These are phyloP conservation scores for Galerucella calmariensis DNA, from an alignment of 2,888 invertebrate genomes.

Conservation along the genomic window DNA sequence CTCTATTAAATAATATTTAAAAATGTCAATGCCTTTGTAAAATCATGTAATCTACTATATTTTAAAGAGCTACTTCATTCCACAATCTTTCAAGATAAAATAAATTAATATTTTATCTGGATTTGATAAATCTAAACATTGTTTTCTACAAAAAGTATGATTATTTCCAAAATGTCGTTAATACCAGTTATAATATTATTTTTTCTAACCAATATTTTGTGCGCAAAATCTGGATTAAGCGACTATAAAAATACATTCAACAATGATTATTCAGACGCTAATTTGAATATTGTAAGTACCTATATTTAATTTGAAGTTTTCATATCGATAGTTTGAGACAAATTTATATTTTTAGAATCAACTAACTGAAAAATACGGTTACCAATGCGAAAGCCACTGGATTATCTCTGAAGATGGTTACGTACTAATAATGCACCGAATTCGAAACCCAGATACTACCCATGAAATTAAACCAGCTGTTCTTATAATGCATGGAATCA, in stretches of 20 bases:
- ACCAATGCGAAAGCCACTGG: constrained; percentile 73
- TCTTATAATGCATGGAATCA: constrained; percentile 76
- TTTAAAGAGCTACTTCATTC: no score
- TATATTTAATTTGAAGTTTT: background rate
- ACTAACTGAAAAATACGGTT: constrained; percentile 61
- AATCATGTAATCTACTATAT: no score
- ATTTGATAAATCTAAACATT: background rate
- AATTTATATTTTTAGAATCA: constrained; percentile 5
- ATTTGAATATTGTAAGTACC: constrained; percentile 26
- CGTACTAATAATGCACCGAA: constrained; percentile 79
- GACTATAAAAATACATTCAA: background rate
- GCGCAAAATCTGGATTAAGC: background rate
- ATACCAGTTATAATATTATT: background rate
- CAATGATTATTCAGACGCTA: constrained; percentile 4
- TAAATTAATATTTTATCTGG: background rate
- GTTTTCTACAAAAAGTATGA: background rate
- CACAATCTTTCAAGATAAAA: background rate
- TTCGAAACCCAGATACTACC: constrained; percentile 63
- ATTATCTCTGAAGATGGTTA: constrained; percentile 81
- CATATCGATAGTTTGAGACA: no score
- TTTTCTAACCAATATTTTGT: background rate
- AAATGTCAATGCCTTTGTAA: no score
- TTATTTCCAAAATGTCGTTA: background rate
- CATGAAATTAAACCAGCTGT: constrained; percentile 66
- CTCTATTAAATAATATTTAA: no score